Evolutionary conservation across 2,888 invertebrate genomes (phyloP).

Genomic region (Cotesia congregata): DNA sequence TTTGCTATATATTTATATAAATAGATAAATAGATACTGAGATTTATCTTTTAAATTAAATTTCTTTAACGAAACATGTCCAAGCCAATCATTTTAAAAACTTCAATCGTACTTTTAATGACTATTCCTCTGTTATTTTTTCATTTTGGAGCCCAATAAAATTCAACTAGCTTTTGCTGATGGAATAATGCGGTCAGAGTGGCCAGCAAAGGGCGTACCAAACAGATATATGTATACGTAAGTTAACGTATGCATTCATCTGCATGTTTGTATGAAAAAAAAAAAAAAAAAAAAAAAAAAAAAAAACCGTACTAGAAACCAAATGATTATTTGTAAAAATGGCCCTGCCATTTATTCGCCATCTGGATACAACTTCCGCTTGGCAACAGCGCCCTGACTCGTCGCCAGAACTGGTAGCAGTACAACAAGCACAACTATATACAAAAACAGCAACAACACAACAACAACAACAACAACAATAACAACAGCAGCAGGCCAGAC

Average conservation of each 20-base stretch:
- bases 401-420: constrained; percentile 30
- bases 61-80: neutral
- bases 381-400: constrained; percentile 61
- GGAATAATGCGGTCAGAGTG: constrained; percentile 13
- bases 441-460: neutral
- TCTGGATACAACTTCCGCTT: constrained; percentile 62
- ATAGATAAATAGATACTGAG: neutral
- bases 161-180: neutral
- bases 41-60: neutral
- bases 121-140: neutral
- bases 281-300: neutral
- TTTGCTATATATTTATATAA: constrained; percentile 3
- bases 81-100: neutral
- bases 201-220: neutral
- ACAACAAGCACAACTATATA: neutral
- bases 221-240: neutral
- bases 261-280: constrained; percentile 2
- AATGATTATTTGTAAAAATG: constrained; percentile 44
- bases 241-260: neutral
- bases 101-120: neutral
- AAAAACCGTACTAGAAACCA: neutral
- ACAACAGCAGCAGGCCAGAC: neutral
- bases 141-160: neutral
- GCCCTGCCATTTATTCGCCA: constrained; percentile 30
- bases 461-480: neutral